Percentiles rank a stretch among this genome's conserved stretches.
These are phyloP conservation scores for Rhynchonycteris naso DNA, from an alignment of 2,797 vertebrate genomes.

Conservation along the genomic window DNA sequence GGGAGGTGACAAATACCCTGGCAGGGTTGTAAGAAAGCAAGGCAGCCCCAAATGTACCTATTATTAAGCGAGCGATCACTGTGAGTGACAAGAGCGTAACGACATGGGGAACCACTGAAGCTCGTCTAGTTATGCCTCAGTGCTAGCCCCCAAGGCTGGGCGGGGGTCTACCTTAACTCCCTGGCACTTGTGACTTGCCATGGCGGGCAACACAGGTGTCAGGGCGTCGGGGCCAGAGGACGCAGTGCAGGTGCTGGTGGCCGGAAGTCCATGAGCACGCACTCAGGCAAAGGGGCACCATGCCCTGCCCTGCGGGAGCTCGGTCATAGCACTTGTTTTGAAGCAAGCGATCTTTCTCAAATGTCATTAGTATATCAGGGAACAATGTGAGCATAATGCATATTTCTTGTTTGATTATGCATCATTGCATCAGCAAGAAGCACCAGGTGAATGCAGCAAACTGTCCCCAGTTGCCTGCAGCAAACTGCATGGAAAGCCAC, in stretches of 20 bases:
- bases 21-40: not conserved
- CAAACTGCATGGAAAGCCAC: not conserved
- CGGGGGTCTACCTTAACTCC: not conserved
- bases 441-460: not conserved
- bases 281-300: not conserved
- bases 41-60: not conserved
- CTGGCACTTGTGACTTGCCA: not conserved
- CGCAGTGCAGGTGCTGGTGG: not conserved
- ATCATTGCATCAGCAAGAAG: not conserved
- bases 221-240: not conserved
- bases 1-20: not conserved
- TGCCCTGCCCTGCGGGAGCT: not conserved
- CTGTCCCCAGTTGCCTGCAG: not conserved
- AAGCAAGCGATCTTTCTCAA: slow-evolving; percentile 16
- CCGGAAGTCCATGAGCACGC: not conserved
- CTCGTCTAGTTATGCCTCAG: not conserved
- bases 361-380: not conserved
- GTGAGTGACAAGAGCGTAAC: not conserved
- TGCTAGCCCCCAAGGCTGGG: not conserved
- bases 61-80: not conserved
- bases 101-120: not conserved
- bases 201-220: not conserved
- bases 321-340: not conserved
- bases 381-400: not conserved
- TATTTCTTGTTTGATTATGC: not conserved